Base-by-base conservation (phyloP, 2,113 vertebrate genomes). In the Corythoichthys haematopterus region DNA sequence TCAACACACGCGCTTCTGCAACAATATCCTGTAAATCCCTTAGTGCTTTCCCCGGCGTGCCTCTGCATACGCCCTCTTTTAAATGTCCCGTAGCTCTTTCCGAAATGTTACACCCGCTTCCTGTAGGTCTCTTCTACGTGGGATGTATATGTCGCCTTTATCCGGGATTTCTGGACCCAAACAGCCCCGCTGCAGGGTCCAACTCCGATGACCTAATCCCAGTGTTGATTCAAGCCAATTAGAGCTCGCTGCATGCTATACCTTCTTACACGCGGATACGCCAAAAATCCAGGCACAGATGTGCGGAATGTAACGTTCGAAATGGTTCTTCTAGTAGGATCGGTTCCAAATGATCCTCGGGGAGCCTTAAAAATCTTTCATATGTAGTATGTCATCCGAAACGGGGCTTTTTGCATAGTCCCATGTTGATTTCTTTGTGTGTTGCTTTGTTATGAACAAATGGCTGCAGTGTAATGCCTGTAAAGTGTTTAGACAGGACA, bases 171-270 rank as follows among this genome's bases (percentile, higher is more conserved):
- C 64, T 74, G 77, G 72, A 80, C 80, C 73, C 55, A 71, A 76
- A 76, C 46, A 65, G 65, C 68, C 43, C 9, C 13, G n/a, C n/a
- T n/a, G n/a, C n/a, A n/a, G 53, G 2, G 52, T 85, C 85, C 85
- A 88, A 79, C 47, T 79, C 50, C 37, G 69, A 88, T 87, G 87
- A 88, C 76, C 65, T 89, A 71, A 86, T 84, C 74, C 71, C 46
- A 62, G 60, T 65, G 72, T 74, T 83, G 82, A 78, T 84, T 78
- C 70, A 69, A 71, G 58, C 68, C 67, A 79, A 76, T 82, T 68
- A 78, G 52, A 52, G 47, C 48, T 51, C 45, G 1, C 33, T 6
- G 20, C 13, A 2, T 47, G 47, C 58, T 61, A 6, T 28, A 46
- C 59, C 40, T 45, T 61, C 59, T 12, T 61, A 2, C 40, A 36